Conservation (phyloP, 2,888 invertebrate species). For the Cantharis rufa region DNA sequence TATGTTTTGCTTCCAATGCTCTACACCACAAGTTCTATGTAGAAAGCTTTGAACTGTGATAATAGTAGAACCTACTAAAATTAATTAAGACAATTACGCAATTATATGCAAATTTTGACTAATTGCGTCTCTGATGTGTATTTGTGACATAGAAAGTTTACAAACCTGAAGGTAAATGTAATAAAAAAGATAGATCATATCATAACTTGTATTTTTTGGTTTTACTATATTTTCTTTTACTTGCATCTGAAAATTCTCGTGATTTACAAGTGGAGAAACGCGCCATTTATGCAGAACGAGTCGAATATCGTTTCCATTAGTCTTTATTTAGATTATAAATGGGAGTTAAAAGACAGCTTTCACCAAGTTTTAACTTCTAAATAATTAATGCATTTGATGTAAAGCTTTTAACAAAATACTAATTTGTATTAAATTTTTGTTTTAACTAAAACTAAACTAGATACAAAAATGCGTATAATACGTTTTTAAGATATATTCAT, state of each 20-base stretch:
- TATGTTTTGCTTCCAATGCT: no score
- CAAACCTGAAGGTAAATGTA: not conserved
- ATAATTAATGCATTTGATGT: slow-evolving; percentile 11
- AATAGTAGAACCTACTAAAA: not conserved
- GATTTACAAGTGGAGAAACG: slow-evolving; percentile 7
- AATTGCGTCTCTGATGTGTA: not conserved
- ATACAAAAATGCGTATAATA: not conserved
- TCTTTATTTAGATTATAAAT: slow-evolving; percentile 16
- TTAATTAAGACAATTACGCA: not conserved
- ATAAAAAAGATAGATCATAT: not conserved
- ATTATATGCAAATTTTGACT: not conserved
- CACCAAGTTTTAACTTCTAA: slow-evolving; percentile 12
- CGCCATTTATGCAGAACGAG: not conserved
- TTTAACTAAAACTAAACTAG: not conserved
- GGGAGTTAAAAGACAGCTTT: slow-evolving; percentile 11
- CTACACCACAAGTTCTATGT: not conserved
- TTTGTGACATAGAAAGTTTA: not conserved
- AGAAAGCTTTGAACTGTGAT: not conserved
- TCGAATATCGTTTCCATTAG: slow-evolving; percentile 6
- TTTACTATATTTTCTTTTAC: slow-evolving; percentile 3
- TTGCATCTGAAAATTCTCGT: not conserved
- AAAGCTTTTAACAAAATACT: slow-evolving; percentile 12
- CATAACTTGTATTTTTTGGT: not conserved
- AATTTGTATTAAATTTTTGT: slow-evolving; percentile 2
- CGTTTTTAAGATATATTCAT: not conserved